Percentiles rank a stretch among this genome's conserved stretches.
These are phyloP conservation scores for Metellina segmentata DNA, from an alignment of 2,888 invertebrate genomes.

Conservation along the genomic window DNA sequence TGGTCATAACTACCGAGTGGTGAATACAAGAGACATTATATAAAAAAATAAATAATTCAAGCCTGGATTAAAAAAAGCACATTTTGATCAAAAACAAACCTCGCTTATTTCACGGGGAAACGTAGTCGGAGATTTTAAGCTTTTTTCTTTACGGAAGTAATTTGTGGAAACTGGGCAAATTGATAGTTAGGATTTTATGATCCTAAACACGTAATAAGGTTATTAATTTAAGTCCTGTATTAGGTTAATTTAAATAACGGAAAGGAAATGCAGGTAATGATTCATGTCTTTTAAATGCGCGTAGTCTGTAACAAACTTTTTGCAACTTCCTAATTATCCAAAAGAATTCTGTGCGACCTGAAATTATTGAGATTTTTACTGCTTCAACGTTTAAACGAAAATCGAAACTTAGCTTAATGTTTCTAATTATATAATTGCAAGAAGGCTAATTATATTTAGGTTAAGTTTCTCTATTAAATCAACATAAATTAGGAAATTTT, in stretches of 20 bases:
- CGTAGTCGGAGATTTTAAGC: background rate
- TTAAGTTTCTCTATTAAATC: too few relatives aligned
- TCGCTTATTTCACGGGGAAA: background rate
- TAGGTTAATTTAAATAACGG: conserved; percentile 37
- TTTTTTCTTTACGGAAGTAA: conserved; percentile 24
- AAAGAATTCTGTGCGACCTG: background rate
- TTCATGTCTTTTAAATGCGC: background rate
- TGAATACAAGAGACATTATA: conserved; percentile 34
- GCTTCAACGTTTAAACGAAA: too few relatives aligned
- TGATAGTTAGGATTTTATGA: conserved; percentile 24
- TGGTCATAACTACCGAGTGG: conserved; percentile 21
- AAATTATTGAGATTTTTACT: background rate
- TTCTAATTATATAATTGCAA: too few relatives aligned
- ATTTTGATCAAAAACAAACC: conserved; percentile 10
- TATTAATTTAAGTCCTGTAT: conserved; percentile 24
- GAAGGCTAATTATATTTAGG: too few relatives aligned
- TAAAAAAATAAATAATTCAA: conserved; percentile 21
- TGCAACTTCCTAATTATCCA: background rate
- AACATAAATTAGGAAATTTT: too few relatives aligned
- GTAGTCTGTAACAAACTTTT: background rate
- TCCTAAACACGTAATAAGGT: conserved; percentile 17
- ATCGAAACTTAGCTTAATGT: too few relatives aligned
- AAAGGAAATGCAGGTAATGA: background rate
- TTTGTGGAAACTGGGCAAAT: conserved; percentile 14
- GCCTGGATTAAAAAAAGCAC: background rate